These are phyloP conservation scores for Cantharis nigra DNA, from an alignment of 2,888 invertebrate species.

Conservation along the genomic window DNA sequence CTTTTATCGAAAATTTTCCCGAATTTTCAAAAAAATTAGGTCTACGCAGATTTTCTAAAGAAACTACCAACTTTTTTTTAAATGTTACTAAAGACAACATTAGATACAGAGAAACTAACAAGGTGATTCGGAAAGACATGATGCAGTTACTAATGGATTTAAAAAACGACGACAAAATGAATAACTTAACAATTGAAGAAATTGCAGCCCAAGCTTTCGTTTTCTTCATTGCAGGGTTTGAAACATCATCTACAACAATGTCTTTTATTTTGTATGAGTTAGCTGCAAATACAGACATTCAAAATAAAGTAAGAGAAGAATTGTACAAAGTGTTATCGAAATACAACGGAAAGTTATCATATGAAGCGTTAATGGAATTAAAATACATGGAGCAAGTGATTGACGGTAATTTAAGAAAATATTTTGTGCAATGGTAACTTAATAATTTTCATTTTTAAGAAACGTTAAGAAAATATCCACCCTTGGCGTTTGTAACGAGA, in stretches of 20 bases:
- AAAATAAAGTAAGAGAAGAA: neutral
- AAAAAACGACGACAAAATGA: neutral
- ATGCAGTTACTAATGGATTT: neutral
- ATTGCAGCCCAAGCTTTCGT: neutral
- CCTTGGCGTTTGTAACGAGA: constrained; percentile 37
- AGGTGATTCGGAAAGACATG: neutral
- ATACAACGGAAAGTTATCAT: neutral
- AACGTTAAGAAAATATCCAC: constrained; percentile 49
- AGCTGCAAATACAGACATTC: neutral
- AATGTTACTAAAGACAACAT: neutral
- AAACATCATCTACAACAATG: neutral
- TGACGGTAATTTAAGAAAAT: neutral
- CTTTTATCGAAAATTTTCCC: neutral
- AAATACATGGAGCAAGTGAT: neutral
- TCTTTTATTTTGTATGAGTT: neutral
- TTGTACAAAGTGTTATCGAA: neutral
- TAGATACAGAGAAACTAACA: neutral
- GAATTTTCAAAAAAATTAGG: neutral
- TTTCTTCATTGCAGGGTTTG: neutral
- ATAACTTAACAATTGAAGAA: neutral
- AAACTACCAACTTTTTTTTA: neutral
- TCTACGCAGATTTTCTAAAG: neutral
- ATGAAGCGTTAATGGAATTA: neutral
- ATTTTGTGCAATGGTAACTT: neutral
- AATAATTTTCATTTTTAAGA: constrained; percentile 38